Evolutionary conservation across 2,888 invertebrate genomes (phyloP).

Genomic region (Rugalucina vietnamica): DNA sequence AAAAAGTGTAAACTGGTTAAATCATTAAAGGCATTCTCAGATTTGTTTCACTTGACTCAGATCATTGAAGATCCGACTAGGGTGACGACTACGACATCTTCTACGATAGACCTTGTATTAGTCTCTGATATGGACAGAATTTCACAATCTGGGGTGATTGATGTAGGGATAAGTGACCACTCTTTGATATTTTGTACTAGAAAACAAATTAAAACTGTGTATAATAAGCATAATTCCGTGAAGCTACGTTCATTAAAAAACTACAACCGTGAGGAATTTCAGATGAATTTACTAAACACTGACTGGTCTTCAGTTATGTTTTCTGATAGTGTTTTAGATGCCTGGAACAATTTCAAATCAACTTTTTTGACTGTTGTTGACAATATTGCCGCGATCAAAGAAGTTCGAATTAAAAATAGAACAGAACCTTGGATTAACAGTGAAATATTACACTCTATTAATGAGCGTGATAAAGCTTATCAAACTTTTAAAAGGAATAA

Average conservation of each 20-base stretch:
- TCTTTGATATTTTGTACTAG: constrained; percentile 7
- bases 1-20: not conserved
- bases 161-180: constrained; percentile 19
- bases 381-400: constrained; percentile 24
- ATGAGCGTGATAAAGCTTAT: constrained; percentile 18
- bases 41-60: constrained; percentile 20
- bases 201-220: not conserved
- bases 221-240: constrained; percentile 13
- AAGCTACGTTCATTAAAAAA: constrained; percentile 23
- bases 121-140: constrained; percentile 8
- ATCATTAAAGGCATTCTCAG: not conserved
- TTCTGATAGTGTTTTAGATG: constrained; percentile 5
- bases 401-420: constrained; percentile 21
- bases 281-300: constrained; percentile 5
- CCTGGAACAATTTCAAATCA: constrained; percentile 14
- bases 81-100: not conserved
- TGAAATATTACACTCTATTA: constrained; percentile 19
- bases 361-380: not conserved
- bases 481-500: not conserved
- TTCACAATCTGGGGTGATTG: constrained; percentile 13
- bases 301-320: constrained; percentile 8
- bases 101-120: constrained; percentile 15
- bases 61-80: constrained; percentile 1
- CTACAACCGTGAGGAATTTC: constrained; percentile 10
- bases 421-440: constrained; percentile 18